These are phyloP conservation scores for Ephydatia muelleri DNA, from an alignment of 37 sponge, comb jelly and placozoan genomes.

Conservation along the genomic window DNA sequence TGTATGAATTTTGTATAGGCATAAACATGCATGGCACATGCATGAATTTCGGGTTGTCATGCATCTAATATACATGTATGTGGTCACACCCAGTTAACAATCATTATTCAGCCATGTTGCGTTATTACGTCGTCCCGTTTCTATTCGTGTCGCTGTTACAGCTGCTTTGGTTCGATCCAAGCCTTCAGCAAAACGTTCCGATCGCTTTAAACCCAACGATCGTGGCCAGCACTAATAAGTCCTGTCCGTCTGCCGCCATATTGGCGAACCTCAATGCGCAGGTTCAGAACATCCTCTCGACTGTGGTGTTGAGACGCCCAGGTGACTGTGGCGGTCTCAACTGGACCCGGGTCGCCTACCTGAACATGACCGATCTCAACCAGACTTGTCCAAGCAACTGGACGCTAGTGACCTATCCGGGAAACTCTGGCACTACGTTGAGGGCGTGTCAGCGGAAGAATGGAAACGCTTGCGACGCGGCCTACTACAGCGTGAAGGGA, in stretches of 20 bases:
- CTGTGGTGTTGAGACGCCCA: neutral
- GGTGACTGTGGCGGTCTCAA: neutral
- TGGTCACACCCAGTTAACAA: too few relatives aligned
- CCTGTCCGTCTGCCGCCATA: neutral
- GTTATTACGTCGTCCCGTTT: too few relatives aligned
- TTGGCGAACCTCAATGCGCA: neutral
- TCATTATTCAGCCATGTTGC: too few relatives aligned
- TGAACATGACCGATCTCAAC: conserved; percentile 8
- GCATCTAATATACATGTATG: too few relatives aligned
- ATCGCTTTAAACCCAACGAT: neutral
- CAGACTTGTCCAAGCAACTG: conserved; percentile 2
- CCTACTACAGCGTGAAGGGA: neutral
- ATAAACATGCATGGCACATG: too few relatives aligned
- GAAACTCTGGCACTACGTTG: neutral
- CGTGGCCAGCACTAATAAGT: too few relatives aligned
- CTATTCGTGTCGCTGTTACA: too few relatives aligned
- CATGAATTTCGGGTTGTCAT: too few relatives aligned
- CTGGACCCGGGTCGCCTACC: conserved; percentile 19
- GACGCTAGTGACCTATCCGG: neutral
- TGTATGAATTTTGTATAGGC: too few relatives aligned
- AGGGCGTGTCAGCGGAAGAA: conserved; percentile 17
- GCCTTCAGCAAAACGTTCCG: too few relatives aligned
- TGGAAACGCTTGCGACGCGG: neutral
- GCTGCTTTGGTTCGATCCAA: too few relatives aligned
- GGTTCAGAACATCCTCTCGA: neutral